phyloP scores from a whole-genome alignment of 2,888 invertebrate species.

The Glaucopsyche alexis region DNA sequence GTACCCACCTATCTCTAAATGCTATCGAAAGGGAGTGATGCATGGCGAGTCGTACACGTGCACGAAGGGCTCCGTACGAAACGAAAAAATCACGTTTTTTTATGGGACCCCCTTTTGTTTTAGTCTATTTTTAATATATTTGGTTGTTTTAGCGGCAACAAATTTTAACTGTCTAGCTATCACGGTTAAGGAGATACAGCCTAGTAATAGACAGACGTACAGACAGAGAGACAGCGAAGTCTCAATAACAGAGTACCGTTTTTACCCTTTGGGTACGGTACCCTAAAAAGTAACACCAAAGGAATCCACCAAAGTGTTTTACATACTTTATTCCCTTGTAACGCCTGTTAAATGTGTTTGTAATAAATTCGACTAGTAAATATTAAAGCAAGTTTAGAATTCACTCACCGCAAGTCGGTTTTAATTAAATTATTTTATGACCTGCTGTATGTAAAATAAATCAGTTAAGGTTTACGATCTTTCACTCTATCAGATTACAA shows the following conservation, averaged over 20 bases:
- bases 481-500: constrained; percentile 4
- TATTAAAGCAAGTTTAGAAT: constrained; percentile 2
- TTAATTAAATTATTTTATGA: constrained; percentile 13
- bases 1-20: neutral
- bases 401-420: constrained; percentile 11
- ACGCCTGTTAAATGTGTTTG: neutral
- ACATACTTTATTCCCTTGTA: constrained; percentile 1
- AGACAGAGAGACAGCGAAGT: too few relatives aligned
- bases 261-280: too few relatives aligned
- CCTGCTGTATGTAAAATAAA: constrained; percentile 1
- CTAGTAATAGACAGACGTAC: too few relatives aligned
- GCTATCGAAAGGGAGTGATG: neutral
- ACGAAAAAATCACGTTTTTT: too few relatives aligned
- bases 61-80: too few relatives aligned
- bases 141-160: too few relatives aligned
- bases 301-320: neutral
- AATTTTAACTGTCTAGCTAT: too few relatives aligned
- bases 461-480: constrained; percentile 14
- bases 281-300: neutral
- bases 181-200: too few relatives aligned
- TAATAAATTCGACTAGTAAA: neutral
- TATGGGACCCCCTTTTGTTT: too few relatives aligned
- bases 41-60: neutral
- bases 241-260: too few relatives aligned
- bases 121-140: too few relatives aligned